Conservation (phyloP, 2,113 vertebrate genomes). For the Tragelaphus buxtoni region DNA sequence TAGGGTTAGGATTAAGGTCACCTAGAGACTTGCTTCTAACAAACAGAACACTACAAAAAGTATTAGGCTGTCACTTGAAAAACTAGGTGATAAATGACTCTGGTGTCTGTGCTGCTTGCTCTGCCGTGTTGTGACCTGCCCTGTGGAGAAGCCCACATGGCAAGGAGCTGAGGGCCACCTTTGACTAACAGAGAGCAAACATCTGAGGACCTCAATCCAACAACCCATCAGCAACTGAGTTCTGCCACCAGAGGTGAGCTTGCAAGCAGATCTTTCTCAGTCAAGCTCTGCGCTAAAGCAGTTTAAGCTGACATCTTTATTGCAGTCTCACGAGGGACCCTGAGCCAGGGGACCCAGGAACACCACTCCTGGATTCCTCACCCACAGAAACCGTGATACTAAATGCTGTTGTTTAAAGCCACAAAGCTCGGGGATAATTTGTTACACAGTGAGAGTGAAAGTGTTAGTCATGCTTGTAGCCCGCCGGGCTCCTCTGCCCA, state of each 20-base stretch:
- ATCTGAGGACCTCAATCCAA: not conserved
- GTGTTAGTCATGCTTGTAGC: not conserved
- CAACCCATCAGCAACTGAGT: not conserved
- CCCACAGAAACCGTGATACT: not conserved
- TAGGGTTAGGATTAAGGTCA: not conserved
- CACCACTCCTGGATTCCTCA: not conserved
- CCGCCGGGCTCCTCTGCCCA: not conserved
- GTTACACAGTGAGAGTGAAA: not conserved
- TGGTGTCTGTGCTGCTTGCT: not conserved
- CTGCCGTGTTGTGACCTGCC: rapidly evolving
- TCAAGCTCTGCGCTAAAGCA: not conserved
- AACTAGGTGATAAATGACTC: no score
- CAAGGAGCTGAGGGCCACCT: not conserved
- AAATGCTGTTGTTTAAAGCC: not conserved
- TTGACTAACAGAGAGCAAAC: not conserved
- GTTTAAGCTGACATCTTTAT: not conserved
- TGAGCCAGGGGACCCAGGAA: not conserved
- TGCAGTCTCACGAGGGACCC: not conserved
- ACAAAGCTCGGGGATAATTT: no score
- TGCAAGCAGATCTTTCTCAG: not conserved
- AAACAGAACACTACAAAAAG: not conserved
- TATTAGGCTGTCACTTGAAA: not conserved
- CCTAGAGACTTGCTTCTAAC: not conserved
- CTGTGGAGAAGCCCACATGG: not conserved
- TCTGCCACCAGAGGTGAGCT: not conserved